These are phyloP conservation scores for Drosophila grimshawi DNA, from an alignment of 1,140 invertebrate species.

Conservation along the genomic window DNA sequence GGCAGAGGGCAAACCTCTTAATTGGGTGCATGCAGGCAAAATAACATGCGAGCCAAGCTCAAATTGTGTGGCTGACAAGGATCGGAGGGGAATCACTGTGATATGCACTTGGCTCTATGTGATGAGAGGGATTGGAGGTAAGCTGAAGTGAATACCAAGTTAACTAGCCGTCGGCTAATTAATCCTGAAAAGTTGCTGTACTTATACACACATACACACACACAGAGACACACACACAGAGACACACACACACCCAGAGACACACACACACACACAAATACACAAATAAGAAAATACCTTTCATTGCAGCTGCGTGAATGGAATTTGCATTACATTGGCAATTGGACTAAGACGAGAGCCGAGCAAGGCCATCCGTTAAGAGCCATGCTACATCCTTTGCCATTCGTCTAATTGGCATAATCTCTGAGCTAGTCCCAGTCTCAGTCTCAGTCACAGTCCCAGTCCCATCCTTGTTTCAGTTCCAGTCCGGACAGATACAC, in stretches of 20 bases:
- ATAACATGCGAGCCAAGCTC: constrained; percentile 76
- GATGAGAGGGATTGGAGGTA: constrained; percentile 22
- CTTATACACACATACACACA: constrained; percentile 33
- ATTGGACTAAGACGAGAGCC: constrained; percentile 73
- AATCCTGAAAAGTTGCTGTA: constrained; percentile 73
- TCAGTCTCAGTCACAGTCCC: background rate
- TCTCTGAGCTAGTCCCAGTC: constrained; percentile 10
- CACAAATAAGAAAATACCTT: background rate
- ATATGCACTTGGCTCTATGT: constrained; percentile 18
- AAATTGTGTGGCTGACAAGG: constrained; percentile 50
- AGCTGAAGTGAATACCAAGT: constrained; percentile 63
- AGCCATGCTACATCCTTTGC: constrained; percentile 1
- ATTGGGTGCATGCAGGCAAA: constrained; percentile 82
- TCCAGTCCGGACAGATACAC: background rate
- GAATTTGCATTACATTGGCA: constrained; percentile 65
- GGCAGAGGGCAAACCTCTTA: constrained; percentile 68
- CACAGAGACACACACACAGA: constrained; percentile 46
- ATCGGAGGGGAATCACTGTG: background rate
- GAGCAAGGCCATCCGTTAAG: constrained; percentile 9
- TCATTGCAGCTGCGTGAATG: constrained; percentile 42
- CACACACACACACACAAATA: constrained; percentile 34
- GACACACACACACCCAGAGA: constrained; percentile 1
- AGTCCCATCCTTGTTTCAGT: background rate
- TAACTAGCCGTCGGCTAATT: constrained; percentile 79
- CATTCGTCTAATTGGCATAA: constrained; percentile 66